Percentiles rank a stretch among this genome's conserved stretches.
Evolutionary conservation across 2,113 vertebrate species (phyloP).

Genomic region (chimpanzee (Pan troglodytes)): NHGRI_mPanTro3-v2.1_pri NC_072398.2:14045001-14045500

Average conservation of each 20-base stretch:
- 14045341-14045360: not conserved
- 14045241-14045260: not conserved
- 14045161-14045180: constrained; percentile 71
- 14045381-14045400: not conserved
- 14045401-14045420: not conserved
- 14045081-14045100: constrained; percentile 83
- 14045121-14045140: constrained; percentile 85
- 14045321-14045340: not conserved
- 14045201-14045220: constrained; percentile 66
- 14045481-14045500: not conserved
- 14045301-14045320: not conserved
- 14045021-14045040: too few relatives aligned
- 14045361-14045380: not conserved
- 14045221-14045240: not conserved
- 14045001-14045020: too few relatives aligned
- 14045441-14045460: not conserved
- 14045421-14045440: not conserved
- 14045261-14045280: not conserved
- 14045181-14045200: constrained; percentile 84
- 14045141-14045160: constrained; percentile 83
- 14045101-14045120: constrained; percentile 76
- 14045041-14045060: too few relatives aligned
- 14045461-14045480: not conserved
- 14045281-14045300: not conserved
- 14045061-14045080: constrained; percentile 78